Conservation (phyloP, 2,113 vertebrate genomes). For the Synchiropus splendidus region DNA sequence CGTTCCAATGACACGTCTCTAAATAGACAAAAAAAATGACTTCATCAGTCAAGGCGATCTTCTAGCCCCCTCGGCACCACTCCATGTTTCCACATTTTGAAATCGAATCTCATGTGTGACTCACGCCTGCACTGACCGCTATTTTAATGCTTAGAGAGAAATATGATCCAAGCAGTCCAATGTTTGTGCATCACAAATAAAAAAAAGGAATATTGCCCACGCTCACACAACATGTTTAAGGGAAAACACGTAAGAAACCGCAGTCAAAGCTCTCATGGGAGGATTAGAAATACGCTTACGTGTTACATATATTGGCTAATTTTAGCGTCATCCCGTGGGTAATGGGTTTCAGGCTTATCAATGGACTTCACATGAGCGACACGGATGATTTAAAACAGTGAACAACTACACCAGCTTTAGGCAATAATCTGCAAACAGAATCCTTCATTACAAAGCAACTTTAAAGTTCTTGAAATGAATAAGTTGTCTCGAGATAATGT, state of each 20-base stretch:
- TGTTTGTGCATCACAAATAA: too few relatives aligned
- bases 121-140: too few relatives aligned
- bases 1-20: slow-evolving; percentile 7
- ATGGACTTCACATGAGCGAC: too few relatives aligned
- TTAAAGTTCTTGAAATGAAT: slow-evolving; percentile 1
- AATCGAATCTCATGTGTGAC: slow-evolving; percentile 15
- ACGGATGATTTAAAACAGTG: slow-evolving; percentile 31
- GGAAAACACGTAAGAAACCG: too few relatives aligned
- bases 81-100: slow-evolving; percentile 63
- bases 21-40: slow-evolving; percentile 45
- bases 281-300: too few relatives aligned
- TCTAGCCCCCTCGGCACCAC: slow-evolving; percentile 27
- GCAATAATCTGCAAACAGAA: neutral
- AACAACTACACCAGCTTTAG: slow-evolving; percentile 21
- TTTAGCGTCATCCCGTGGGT: too few relatives aligned
- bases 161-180: slow-evolving; percentile 9
- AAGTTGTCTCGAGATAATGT: too few relatives aligned
- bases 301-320: slow-evolving; percentile 54
- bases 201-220: too few relatives aligned
- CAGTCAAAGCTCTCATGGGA: too few relatives aligned
- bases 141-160: neutral
- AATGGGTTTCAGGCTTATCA: too few relatives aligned
- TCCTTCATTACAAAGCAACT: slow-evolving; percentile 1
- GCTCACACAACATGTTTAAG: too few relatives aligned
- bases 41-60: slow-evolving; percentile 40